phyloP scores from a whole-genome alignment of 1,140 invertebrate genomes.

The Nasonia vitripennis region DNA sequence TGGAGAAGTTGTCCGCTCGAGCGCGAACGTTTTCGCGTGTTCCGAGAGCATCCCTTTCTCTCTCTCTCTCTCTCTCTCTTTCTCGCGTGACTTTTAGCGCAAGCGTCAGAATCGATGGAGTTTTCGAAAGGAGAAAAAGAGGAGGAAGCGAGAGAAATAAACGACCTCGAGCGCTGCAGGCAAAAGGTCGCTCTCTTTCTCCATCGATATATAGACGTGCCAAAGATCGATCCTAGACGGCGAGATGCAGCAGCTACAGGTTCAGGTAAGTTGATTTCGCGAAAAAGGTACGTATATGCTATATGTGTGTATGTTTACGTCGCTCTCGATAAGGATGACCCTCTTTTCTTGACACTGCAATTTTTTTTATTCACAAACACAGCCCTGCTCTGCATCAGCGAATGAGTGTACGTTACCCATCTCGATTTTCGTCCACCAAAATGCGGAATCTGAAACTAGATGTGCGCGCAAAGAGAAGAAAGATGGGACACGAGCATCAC shows the following conservation, averaged over 20 bases:
- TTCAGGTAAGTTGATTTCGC: neutral
- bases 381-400: too few species aligned
- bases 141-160: neutral
- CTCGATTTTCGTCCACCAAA: too few species aligned
- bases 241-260: neutral
- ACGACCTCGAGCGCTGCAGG: neutral
- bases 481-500: too few species aligned
- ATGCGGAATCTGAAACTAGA: neutral
- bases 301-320: neutral
- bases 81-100: neutral
- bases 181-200: neutral
- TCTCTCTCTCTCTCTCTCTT: neutral
- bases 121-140: neutral
- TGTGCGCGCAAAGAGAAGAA: too few species aligned
- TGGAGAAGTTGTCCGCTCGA: neutral
- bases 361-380: neutral
- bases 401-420: too few species aligned
- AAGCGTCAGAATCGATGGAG: constrained; percentile 2
- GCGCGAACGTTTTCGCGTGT: neutral
- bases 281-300: neutral
- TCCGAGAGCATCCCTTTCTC: neutral
- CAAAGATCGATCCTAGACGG: neutral
- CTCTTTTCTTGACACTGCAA: neutral
- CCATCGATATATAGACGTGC: neutral
- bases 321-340: neutral